Conservation (phyloP, 92 coral and sea anemone species). For the Porites divaricata region DNA sequence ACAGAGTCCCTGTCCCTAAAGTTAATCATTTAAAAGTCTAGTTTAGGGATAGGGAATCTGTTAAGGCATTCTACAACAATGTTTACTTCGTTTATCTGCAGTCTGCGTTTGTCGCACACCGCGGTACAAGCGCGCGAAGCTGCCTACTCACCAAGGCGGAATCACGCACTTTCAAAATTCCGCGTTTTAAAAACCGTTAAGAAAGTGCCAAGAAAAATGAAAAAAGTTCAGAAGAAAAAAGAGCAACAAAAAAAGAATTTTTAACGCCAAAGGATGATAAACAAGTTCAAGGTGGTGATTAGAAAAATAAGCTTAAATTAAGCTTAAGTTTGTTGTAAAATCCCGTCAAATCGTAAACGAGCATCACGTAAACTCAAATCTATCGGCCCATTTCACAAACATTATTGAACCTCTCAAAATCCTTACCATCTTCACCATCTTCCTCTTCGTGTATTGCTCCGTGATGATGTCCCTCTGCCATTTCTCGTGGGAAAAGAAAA, state of each 20-base stretch:
- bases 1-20: no score
- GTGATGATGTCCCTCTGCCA: slow-evolving; percentile 24
- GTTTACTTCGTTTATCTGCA: no score
- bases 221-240: neutral
- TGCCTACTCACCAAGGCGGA: neutral
- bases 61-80: no score
- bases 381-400: neutral
- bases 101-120: no score
- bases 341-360: neutral
- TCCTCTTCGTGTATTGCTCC: slow-evolving; percentile 16
- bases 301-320: neutral
- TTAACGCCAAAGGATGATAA: neutral
- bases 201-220: neutral
- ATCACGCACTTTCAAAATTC: neutral
- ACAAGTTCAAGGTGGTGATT: neutral
- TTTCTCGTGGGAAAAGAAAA: slow-evolving; percentile 1
- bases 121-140: neutral
- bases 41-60: no score
- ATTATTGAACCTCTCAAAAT: neutral
- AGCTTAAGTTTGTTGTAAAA: no score
- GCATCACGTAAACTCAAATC: neutral
- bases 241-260: neutral
- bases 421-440: slow-evolving; percentile 39
- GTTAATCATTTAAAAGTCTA: no score
- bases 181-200: neutral